Conservation (phyloP, 2,113 vertebrate genomes). For the Sapayoa aenigma region DNA sequence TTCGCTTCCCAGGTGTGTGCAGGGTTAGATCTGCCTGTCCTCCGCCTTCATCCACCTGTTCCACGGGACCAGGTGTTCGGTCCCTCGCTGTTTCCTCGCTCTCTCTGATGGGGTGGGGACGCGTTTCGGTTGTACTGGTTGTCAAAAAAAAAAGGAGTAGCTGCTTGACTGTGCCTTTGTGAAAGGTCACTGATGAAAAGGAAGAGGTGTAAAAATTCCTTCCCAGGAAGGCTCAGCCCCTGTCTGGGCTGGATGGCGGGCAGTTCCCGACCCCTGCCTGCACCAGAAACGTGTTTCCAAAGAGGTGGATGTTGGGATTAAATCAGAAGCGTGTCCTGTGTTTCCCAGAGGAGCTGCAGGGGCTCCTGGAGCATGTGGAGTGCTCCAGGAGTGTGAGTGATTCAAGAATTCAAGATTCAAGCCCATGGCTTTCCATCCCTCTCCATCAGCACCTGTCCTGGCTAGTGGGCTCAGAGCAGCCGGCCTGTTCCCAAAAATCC, state of each 20-base stretch:
- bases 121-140: background rate
- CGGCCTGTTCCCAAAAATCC: background rate
- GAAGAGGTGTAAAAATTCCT: background rate
- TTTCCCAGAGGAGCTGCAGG: background rate
- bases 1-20: background rate
- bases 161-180: accelerated
- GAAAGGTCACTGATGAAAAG: background rate
- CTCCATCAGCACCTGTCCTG: background rate
- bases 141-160: too few relatives aligned
- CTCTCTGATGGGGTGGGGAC: background rate
- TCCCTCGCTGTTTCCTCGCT: background rate
- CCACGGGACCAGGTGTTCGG: background rate
- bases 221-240: background rate
- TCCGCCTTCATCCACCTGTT: background rate
- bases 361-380: background rate
- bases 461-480: background rate
- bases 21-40: background rate
- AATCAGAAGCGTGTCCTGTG: background rate
- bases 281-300: background rate
- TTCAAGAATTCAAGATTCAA: background rate
- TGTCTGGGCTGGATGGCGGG: background rate
- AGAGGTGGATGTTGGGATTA: background rate
- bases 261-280: background rate
- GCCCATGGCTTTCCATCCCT: background rate
- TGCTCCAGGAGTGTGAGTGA: background rate